A percentile compares a stretch with the other conserved stretches of the same genome.
These are phyloP conservation scores for Chromis chromis DNA, from an alignment of 2,797 vertebrate species.

Conservation along the genomic window DNA sequence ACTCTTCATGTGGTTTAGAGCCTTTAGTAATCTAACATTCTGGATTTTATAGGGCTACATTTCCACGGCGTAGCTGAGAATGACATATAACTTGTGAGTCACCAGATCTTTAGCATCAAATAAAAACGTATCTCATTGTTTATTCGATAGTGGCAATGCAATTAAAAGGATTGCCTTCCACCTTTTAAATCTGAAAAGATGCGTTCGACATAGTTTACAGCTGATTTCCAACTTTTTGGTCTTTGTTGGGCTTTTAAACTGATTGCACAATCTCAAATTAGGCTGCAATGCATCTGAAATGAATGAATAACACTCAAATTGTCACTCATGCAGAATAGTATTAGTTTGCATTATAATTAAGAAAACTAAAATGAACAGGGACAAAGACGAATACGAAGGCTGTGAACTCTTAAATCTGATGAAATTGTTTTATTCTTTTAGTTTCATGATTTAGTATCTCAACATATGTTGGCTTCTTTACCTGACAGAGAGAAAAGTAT, in stretches of 20 bases:
- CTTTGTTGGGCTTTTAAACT: constrained; percentile 60
- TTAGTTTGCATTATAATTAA: not conserved
- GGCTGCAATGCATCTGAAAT: constrained; percentile 4
- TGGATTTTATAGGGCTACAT: constrained; percentile 31
- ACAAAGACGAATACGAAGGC: too few relatives aligned
- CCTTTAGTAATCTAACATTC: constrained; percentile 45
- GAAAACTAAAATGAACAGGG: not conserved
- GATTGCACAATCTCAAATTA: constrained; percentile 37
- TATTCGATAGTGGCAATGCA: constrained; percentile 45
- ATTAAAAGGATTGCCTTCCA: constrained; percentile 61
- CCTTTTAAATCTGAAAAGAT: constrained; percentile 53
- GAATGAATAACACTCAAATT: not conserved
- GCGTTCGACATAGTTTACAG: constrained; percentile 47
- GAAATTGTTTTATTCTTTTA: not conserved
- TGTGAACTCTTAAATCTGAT: too few relatives aligned
- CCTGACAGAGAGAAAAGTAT: not conserved
- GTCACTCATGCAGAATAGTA: too few relatives aligned
- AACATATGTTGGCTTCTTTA: not conserved
- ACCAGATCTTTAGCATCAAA: constrained; percentile 44
- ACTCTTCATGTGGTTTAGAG: constrained; percentile 24
- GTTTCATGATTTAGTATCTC: not conserved
- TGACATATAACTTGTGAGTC: not conserved
- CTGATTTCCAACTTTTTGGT: constrained; percentile 20
- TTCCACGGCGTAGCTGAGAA: constrained; percentile 11
- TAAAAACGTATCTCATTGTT: constrained; percentile 41